These are phyloP conservation scores for Lucilia cuprina DNA, from an alignment of 1,140 invertebrate genomes.

Conservation along the genomic window DNA sequence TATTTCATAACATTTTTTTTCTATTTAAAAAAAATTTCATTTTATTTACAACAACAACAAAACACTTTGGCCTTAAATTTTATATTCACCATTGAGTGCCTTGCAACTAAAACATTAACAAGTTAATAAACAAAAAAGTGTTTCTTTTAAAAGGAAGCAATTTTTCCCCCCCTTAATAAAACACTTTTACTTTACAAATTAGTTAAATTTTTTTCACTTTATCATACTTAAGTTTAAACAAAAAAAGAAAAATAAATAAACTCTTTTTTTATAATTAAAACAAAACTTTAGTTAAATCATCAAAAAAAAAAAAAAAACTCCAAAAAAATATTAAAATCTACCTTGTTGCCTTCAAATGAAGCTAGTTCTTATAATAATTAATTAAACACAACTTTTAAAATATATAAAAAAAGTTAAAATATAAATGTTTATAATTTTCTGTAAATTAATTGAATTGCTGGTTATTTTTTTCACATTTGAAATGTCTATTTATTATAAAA, in stretches of 20 bases:
- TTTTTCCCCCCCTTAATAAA: not conserved
- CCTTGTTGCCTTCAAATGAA: slow-evolving; percentile 63
- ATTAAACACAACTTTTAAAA: not conserved
- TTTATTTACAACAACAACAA: not conserved
- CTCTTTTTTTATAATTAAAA: slow-evolving; percentile 5
- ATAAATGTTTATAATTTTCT: slow-evolving; percentile 24
- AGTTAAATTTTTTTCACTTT: slow-evolving; percentile 44
- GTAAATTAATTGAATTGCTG: slow-evolving; percentile 35
- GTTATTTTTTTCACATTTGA: slow-evolving; percentile 16
- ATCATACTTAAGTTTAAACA: slow-evolving; percentile 39
- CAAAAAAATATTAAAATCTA: slow-evolving; percentile 46
- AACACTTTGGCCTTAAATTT: not conserved
- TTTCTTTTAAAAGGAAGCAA: no score
- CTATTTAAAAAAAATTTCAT: not conserved
- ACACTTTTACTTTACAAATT: not conserved
- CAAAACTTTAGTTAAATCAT: slow-evolving; percentile 2
- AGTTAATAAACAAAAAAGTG: no score
- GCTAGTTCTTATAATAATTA: slow-evolving; percentile 48
- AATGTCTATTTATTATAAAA: slow-evolving; percentile 20
- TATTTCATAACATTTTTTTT: not conserved
- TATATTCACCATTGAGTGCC: slow-evolving; percentile 19
- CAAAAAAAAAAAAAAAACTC: slow-evolving; percentile 29
- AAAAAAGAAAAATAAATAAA: slow-evolving; percentile 35
- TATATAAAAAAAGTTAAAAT: slow-evolving; percentile 10
- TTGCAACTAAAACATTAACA: not conserved